Evolutionary conservation across 2,797 vertebrate genomes (phyloP).

Genomic region (Gymnodraco acuticeps): DNA sequence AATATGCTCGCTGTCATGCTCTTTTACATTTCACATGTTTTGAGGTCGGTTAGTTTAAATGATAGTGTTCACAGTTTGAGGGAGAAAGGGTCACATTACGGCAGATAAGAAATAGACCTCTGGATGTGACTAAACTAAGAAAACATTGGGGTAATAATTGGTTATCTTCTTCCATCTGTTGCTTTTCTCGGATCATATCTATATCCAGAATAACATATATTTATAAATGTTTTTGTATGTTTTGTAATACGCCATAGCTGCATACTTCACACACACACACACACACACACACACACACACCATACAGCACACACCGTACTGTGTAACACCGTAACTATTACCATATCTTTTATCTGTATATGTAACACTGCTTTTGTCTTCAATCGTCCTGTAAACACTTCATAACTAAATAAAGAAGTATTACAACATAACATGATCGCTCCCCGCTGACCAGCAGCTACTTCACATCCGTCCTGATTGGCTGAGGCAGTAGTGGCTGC

Average conservation of each 20-base stretch:
- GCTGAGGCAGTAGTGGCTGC: conserved; percentile 49
- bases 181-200: no score
- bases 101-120: not conserved
- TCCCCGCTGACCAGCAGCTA: conserved; percentile 57
- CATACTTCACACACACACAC: no score
- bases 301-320: no score
- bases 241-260: no score
- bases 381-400: no score
- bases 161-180: no score
- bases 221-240: no score
- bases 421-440: conserved; percentile 18
- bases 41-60: conserved; percentile 25
- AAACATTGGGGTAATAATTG: not conserved
- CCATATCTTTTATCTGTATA: no score
- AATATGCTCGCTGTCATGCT: conserved; percentile 23
- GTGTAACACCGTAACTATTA: no score
- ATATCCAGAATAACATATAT: no score
- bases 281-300: no score
- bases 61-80: not conserved
- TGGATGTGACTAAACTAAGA: not conserved
- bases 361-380: no score
- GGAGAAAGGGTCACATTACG: not conserved
- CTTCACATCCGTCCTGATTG: conserved; percentile 71
- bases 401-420: not conserved
- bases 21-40: conserved; percentile 22